Evolutionary conservation across 1,140 invertebrate genomes (phyloP), one percentile per base, ranked within the genome.

Genomic region (Bradynema listronoti): DNA sequence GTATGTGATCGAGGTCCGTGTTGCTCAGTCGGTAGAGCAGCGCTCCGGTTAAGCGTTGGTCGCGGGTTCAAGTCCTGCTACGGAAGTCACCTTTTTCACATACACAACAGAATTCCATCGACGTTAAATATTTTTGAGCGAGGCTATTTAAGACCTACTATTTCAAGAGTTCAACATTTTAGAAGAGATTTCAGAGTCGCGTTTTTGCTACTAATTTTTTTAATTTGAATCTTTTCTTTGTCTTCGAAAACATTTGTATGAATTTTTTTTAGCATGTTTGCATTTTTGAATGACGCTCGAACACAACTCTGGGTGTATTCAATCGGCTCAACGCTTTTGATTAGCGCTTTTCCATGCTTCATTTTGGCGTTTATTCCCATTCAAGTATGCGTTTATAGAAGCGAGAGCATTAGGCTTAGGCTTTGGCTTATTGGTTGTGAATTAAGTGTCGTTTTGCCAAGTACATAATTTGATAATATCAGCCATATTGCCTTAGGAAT

Each of bases 281-380:
- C 69, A 24, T 67, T 72, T 29, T 32, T 69, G 14, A 69, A 69
- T 19, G 71, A 69, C 22, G 56, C 67, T 22, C 39, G 62, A 56
- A 56, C 29, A 9, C 65, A 69, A 2, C 41, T 69, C 19, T 69
- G 67, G 67, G 53, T 55, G 1, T 69, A 72, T n/a, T 46, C 70
- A n/a, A 55, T 69, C 24, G 67, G 67, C 6, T 47, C 67, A 19
- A 72, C 69, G 4, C 25, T 69, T 2, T 45, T 69, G 9, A 69
- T 69, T 22, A 65, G 58, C 36, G 69, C 64, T 39, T 47, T 61
- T 36, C 94, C 94, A 1, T 91, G 92, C 75, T 81, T 96, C 19
- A 87, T 98, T 58, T 82, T 99, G 1, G 89, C 93, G 72, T 85
- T 93, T 55, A 89, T 98, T 68, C 93, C 92, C 0, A 81, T 97